A percentile compares a stretch with the other conserved stretches of the same genome.
Evolutionary conservation across 2,113 vertebrate species (phyloP).

Genomic region (Pseudorectes ferrugineus): DNA sequence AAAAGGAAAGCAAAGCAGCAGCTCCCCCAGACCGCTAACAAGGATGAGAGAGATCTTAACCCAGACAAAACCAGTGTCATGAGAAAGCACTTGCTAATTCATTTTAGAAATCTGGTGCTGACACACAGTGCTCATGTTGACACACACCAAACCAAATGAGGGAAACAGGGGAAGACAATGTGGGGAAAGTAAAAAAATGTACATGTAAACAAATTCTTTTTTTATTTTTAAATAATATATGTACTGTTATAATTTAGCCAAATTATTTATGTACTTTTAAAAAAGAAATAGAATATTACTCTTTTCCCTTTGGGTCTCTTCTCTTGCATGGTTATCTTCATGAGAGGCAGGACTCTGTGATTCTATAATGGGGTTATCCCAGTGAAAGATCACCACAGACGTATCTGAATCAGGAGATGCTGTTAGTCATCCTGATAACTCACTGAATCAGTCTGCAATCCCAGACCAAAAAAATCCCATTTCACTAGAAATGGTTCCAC

Average conservation of each 20-base stretch:
- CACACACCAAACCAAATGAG: neutral
- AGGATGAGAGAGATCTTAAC: neutral
- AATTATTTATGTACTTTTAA: neutral
- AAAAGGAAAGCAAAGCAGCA: neutral
- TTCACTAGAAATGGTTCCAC: neutral
- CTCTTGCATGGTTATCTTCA: neutral
- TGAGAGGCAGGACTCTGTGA: neutral
- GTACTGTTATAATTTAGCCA: neutral
- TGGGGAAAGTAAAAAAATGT: neutral
- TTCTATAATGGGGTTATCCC: neutral
- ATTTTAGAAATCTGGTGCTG: neutral
- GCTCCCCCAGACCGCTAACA: neutral
- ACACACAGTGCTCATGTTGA: accelerated
- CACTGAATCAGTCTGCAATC: neutral
- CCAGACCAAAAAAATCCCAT: neutral
- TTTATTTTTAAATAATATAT: neutral
- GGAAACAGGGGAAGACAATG: neutral
- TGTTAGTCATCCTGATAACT: neutral
- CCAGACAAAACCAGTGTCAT: neutral
- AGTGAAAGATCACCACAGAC: neutral
- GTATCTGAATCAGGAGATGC: neutral
- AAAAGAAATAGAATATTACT: neutral
- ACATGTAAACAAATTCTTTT: neutral
- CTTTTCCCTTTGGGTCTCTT: neutral
- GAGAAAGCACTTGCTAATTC: neutral